Conservation (phyloP, 2,113 vertebrate genomes). For the Ceyx melanurus region DNA sequence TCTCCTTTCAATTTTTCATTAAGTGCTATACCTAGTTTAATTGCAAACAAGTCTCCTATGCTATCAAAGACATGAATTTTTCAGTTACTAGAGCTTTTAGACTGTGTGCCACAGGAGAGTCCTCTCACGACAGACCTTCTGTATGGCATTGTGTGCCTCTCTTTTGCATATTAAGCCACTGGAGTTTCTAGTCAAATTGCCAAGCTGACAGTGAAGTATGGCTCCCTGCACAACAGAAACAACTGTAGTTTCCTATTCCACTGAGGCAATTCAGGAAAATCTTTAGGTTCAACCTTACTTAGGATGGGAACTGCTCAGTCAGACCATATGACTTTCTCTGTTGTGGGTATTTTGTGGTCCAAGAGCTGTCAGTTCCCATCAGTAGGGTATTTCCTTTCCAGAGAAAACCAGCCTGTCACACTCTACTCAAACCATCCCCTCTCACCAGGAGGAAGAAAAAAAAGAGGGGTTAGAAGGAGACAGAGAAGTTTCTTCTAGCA, state of each 20-base stretch:
- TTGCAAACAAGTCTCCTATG: not conserved
- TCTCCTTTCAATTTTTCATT: not conserved
- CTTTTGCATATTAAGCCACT: not conserved
- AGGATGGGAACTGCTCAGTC: not conserved
- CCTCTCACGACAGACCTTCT: not conserved
- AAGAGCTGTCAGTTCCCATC: not conserved
- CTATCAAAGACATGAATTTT: not conserved
- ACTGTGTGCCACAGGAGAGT: not conserved
- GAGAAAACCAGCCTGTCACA: not conserved
- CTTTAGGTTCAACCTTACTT: not conserved
- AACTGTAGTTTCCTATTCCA: not conserved
- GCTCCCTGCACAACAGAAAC: not conserved
- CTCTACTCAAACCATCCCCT: not conserved
- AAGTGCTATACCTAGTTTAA: not conserved
- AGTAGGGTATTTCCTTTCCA: not conserved
- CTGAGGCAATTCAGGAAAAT: not conserved
- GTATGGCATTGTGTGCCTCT: not conserved
- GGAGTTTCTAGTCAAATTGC: not conserved
- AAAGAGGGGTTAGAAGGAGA: not conserved
- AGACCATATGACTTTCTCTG: accelerated
- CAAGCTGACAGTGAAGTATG: not conserved
- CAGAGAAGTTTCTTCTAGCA: not conserved
- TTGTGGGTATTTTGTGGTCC: accelerated
- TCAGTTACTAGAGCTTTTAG: conserved; percentile 1
- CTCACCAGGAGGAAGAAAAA: not conserved